Evolutionary conservation across 2,113 vertebrate genomes (phyloP), one percentile per base, ranked within the genome.

Genomic region (Pontoporia blainvillei): DNA sequence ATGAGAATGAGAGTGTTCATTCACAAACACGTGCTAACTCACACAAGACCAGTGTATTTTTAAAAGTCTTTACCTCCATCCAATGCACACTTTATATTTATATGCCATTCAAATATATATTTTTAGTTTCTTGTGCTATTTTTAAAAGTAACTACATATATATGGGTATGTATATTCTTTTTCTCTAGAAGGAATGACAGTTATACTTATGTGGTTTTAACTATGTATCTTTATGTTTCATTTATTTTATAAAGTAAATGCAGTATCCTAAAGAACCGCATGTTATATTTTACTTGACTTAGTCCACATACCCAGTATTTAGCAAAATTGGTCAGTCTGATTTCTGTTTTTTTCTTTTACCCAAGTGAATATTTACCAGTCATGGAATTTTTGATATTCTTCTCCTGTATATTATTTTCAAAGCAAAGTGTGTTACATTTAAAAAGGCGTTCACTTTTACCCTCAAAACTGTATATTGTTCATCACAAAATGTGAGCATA

Each of bases 351-450:
- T 6, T 79, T 59, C 23, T 94, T 95, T 84, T 78, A 90, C 6
- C 88, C 6, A 85, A 81, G 49, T 69, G 66, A 71, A 27, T 85
- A 52, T 59, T 97, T 79, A 59, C 44, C 83, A 91, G 61, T 88
- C 62, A 29, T 10, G 3, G 7, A 57, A n/a, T 23, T 86, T 34
- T 88, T 91, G 1, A 11, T 66, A 15, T 59, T 59, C 90, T 96
- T 64, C 5, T 86, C 12, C 61, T 86, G 1, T 62, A 39, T 84
- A 71, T 72, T 46, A 75, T 66, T 86, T 95, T 91, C n/a, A 76
- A 87, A 82, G 84, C 54, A 90, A 94, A 95, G 11, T 90, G 0
- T 52, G 11, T 75, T 49, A 84, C 90, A 83, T 90, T 86, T 96
- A 36, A 34, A 75, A 83, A 72, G 21, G 29, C 86, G 57, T 92